Evolutionary conservation across 53 echinoderm and acorn worm genomes (phyloP), one percentile per base, ranked within the genome.

Genomic region (Stichopus horrens): DNA sequence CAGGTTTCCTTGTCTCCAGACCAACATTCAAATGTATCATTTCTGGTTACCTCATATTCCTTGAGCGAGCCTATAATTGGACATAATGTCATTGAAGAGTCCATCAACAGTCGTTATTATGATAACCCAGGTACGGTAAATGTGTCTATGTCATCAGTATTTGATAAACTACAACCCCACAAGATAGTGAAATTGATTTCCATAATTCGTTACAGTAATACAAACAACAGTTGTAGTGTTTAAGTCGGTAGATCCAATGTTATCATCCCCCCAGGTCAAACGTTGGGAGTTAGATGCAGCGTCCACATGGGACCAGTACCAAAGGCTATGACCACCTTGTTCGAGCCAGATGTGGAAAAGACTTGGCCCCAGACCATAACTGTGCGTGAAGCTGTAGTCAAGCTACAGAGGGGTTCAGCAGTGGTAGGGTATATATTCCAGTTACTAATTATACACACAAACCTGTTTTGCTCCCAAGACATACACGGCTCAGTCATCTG

Each of bases 101-200:
- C n/a, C 3, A 0, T 68, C 59, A 1, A 0, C 4, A n/a, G n/a
- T n/a, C n/a, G n/a, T n/a, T n/a, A n/a, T n/a, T 1, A 23, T 4
- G 0, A 13, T 23, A 2, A 3, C 5, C 75, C 3, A 4, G 5
- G 7, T 23, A 11, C 0, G 3, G 9, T 7, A 76, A 0, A 7
- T 10, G 76, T 8, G 3, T 7, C 76, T 14, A 76, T 76, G 76
- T 7, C 23, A 53, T 5, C 23, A 7, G 6, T 53, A 1, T 76
- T 76, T 14, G 8, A 5, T 37, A 22, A 76, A 4, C 2, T 76
- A 11, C 21, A 53, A 9, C 37, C 76, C 1, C 21, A 10, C 7
- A 9, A 14, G 37, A 14, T 76, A 2, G 5, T 1, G 5, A 14
- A 53, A 9, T 14, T 76, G 23, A 11, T 76, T 51, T 7, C 51